Base-by-base conservation (phyloP, 2,113 vertebrate genomes). In the Prolemur simus region DNA sequence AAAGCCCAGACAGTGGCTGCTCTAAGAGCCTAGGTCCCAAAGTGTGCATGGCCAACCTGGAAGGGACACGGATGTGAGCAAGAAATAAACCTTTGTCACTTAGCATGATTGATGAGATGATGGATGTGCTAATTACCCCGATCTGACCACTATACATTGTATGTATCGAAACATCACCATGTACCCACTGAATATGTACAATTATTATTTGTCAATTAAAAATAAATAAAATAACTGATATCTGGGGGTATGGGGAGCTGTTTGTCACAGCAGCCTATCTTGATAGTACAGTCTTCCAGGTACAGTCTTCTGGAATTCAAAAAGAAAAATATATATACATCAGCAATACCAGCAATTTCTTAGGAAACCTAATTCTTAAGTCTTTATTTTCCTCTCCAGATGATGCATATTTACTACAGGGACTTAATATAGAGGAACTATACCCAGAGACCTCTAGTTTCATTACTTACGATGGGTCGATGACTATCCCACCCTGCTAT, bases 371-470 rank as follows among this genome's bases (percentile, higher is more conserved):
- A 89, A 85, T 78, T 74, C 68, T 94, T 37, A 92, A 81, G 8
- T 78, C 45, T 68, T 93, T 39, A 76, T 80, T 97, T 94, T 97
- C 27, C 89, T 96, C 78, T 98, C 90, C 96, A 99, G 99, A 99
- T 98, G 99, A 99, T 98, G 99, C 99, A 5, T 99, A 99, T 98
- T 99, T 99, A 98, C 99, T 99, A 98, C 99, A 99, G 82, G 99
- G 99, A 98, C 99, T 99, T 97, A 99, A 99, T 98, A 99, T 99
- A 83, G 99, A 99, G 97, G 99, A 99, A 96, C 98, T 99, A 42
- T 99, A 99, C 98, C 99, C 99, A 12, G 99, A 99, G 97, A 99
- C 99, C 0, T 99, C 98, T 96, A 99, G 99, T 98, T 99, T 99
- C 97, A 99, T 99, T 97, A 99, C 99, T 0, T 99, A 99, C 0